These are phyloP conservation scores for Cryptophagus acutangulus DNA, from an alignment of 2,888 invertebrate genomes.

Conservation along the genomic window DNA sequence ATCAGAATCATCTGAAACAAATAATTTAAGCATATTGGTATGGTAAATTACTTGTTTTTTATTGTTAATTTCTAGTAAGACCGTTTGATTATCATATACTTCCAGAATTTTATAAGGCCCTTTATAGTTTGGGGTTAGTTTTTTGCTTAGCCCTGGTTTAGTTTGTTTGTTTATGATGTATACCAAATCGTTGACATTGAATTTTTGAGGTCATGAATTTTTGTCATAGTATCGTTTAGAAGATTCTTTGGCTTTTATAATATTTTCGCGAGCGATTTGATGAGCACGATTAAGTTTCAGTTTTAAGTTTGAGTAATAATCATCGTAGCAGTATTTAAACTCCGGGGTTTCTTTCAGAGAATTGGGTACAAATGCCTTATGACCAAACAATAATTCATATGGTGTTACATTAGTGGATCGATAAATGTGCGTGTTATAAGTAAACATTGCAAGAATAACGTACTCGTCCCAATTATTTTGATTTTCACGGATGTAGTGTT, in stretches of 20 bases:
- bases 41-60: slow-evolving; percentile 9
- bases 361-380: slow-evolving; percentile 33
- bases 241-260: slow-evolving; percentile 26
- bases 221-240: slow-evolving; percentile 29
- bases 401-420: slow-evolving; percentile 35
- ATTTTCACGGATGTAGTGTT: slow-evolving; percentile 31
- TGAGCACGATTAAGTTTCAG: slow-evolving; percentile 25
- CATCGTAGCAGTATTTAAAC: slow-evolving; percentile 24
- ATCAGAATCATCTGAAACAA: slow-evolving; percentile 5
- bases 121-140: slow-evolving; percentile 18
- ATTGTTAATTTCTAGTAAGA: background rate
- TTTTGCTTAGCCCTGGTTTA: slow-evolving; percentile 11
- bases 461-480: slow-evolving; percentile 35
- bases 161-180: slow-evolving; percentile 12
- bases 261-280: slow-evolving; percentile 24
- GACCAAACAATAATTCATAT: slow-evolving; percentile 38
- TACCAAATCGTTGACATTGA: slow-evolving; percentile 12
- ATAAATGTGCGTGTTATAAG: slow-evolving; percentile 35
- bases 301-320: slow-evolving; percentile 25
- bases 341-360: slow-evolving; percentile 21
- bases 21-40: slow-evolving; percentile 5
- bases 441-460: slow-evolving; percentile 31
- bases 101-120: slow-evolving; percentile 16
- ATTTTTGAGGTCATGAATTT: slow-evolving; percentile 13
- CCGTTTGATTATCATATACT: slow-evolving; percentile 7